Percentiles rank a stretch among this genome's conserved stretches.
phyloP scores from a whole-genome alignment of 2,797 vertebrate species.

The Fringilla coelebs region DNA sequence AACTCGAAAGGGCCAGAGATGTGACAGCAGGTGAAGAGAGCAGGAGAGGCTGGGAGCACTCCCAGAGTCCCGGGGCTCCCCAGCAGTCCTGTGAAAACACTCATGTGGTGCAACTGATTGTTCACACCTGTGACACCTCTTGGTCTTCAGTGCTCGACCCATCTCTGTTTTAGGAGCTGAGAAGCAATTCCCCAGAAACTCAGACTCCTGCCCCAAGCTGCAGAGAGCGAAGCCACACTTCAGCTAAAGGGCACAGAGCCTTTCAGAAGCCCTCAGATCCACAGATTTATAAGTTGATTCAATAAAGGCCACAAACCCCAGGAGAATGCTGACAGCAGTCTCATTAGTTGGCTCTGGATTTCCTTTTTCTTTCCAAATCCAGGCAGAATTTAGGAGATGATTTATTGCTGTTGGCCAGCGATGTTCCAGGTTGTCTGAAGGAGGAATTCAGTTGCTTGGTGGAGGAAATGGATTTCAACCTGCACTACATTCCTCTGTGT shows the following conservation, averaged over 20 bases:
- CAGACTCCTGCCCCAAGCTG: not conserved
- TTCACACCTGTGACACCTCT: not conserved
- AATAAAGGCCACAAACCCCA: not conserved
- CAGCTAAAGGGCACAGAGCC: not conserved
- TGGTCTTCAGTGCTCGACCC: not conserved
- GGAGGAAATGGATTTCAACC: not conserved
- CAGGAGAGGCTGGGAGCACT: not conserved
- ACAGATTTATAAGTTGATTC: slow-evolving; percentile 1
- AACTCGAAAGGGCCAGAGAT: not conserved
- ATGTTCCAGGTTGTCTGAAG: slow-evolving; percentile 19
- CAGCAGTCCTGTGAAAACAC: not conserved
- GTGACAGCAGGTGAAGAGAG: not conserved
- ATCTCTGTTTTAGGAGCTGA: not conserved
- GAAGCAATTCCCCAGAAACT: slow-evolving; percentile 7
- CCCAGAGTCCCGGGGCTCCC: not conserved
- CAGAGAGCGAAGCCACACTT: not conserved
- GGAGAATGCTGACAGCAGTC: slow-evolving; percentile 36
- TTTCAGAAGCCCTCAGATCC: slow-evolving; percentile 1
- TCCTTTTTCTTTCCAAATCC: slow-evolving; percentile 22
- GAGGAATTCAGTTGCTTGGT: not conserved
- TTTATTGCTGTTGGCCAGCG: not conserved
- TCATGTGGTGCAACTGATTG: not conserved
- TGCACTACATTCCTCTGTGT: not conserved
- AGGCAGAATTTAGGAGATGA: not conserved
- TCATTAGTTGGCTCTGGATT: slow-evolving; percentile 34